Evolutionary conservation across 2,888 invertebrate species (phyloP).

Genomic region (Trissolcus japonicus): DNA sequence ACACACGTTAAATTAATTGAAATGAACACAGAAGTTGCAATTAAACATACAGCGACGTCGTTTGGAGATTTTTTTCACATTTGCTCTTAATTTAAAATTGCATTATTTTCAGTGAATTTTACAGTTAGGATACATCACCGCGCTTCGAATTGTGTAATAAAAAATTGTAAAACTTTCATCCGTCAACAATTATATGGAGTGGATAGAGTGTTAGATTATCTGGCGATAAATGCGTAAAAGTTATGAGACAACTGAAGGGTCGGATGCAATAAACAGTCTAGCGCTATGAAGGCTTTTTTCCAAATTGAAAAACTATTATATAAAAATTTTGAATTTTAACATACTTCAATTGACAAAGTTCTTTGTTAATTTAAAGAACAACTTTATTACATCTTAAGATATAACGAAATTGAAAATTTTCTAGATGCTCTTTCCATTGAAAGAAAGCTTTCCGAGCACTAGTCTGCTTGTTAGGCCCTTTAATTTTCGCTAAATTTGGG

Average conservation of each 20-base stretch:
- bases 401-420: no score
- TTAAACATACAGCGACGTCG: background rate
- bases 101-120: conserved; percentile 19
- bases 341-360: no score
- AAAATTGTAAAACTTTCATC: conserved; percentile 32
- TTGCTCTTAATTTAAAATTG: conserved; percentile 20
- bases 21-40: conserved; percentile 15
- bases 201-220: conserved; percentile 8
- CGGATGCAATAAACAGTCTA: no score
- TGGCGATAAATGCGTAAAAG: background rate
- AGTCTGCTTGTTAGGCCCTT: no score
- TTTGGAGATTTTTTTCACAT: background rate
- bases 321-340: no score
- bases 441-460: no score
- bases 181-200: conserved; percentile 11
- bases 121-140: conserved; percentile 65
- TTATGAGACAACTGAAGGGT: background rate
- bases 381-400: no score
- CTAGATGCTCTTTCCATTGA: no score
- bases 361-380: no score
- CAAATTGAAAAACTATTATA: no score
- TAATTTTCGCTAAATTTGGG: conserved; percentile 4
- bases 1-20: conserved; percentile 23
- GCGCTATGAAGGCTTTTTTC: no score
- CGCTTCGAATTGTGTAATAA: conserved; percentile 60